phyloP scores from a whole-genome alignment of 2,797 vertebrate species.

The Xenopus petersii region DNA sequence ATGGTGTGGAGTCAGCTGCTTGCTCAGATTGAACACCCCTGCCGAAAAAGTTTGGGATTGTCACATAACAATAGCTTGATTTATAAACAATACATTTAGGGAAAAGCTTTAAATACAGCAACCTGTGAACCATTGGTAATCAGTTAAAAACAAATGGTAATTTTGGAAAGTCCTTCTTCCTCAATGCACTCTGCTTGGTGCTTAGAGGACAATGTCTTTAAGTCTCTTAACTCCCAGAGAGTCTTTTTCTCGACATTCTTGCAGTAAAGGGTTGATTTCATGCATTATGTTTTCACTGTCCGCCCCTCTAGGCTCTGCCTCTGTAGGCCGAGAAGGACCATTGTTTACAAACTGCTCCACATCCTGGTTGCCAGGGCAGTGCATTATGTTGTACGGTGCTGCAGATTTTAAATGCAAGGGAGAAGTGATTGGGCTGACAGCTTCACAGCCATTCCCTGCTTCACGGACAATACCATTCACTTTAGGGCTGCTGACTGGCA shows the following conservation, averaged over 20 bases:
- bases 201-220: constrained; percentile 96
- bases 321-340: constrained; percentile 85
- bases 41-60: constrained; percentile 96
- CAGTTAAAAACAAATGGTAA: constrained; percentile 61
- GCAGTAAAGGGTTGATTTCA: constrained; percentile 89
- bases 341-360: constrained; percentile 88
- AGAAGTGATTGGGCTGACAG: constrained; percentile 90
- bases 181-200: constrained; percentile 3
- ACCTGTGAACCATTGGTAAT: constrained; percentile 77
- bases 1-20: constrained; percentile 55
- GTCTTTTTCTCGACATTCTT: constrained; percentile 88
- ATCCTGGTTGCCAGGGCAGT: constrained; percentile 74
- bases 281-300: constrained; percentile 84
- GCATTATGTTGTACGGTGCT: constrained; percentile 72
- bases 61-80: constrained; percentile 95
- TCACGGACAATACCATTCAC: constrained; percentile 86
- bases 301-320: constrained; percentile 80
- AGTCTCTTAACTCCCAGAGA: constrained; percentile 87
- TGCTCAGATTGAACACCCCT: constrained; percentile 88
- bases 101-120: constrained; percentile 94
- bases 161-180: constrained; percentile 49
- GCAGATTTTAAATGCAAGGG: constrained; percentile 86
- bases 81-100: constrained; percentile 88
- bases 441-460: constrained; percentile 94
- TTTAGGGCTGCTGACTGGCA: constrained; percentile 89